Base-by-base conservation (phyloP, 2,888 invertebrate genomes). In the Neuroscelio doddi region DNA sequence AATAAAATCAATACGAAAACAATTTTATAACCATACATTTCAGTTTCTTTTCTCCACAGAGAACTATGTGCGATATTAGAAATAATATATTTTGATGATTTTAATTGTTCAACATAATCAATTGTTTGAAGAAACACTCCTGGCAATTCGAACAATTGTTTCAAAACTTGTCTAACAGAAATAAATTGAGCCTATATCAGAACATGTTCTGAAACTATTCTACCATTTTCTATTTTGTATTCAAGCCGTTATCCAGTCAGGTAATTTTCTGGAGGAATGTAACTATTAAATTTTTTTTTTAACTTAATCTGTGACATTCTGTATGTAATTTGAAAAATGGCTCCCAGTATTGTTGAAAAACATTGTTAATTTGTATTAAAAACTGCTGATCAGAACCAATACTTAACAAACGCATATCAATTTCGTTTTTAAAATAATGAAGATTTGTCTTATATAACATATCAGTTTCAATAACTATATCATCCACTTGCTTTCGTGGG, bases 111-210 rank as follows among this genome's bases (percentile, higher is more conserved):
- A 1, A 69, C 41, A 17, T 69, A 68, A 24, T 57, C 29, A 1
- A 68, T 32, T 1, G 61, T 62, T 51, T 64, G 50, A 21, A 55
- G 26, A 2, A 62, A 61, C 30, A 71, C 42, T 15, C 55, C 56
- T n/a, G 66, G 66, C 34, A 72, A 49, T 55, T 66, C 57, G 49
- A 71, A 70, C 55, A 72, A 67, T 5, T 36, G 32, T 65, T 59
- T 62, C 5, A 71, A 62, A 9, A 72, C 72, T 14, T 14, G 5
- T 41, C 68, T 49, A 7, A 72, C 38, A 1, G 66, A 57, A 58
- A 74, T 71, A 27, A 68, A 70, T 61, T 72, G 67, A 0, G 62
- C 64, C 32, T 50, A 63, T 36, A 69, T 63, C 10, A 56, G 66
- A n/a, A 57, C 34, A 14, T 32, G 44, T 27, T 56, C 41, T 8